Percentiles rank a stretch among this genome's conserved stretches.
phyloP scores from a whole-genome alignment of 2,797 vertebrate genomes.

The Euthynnus affinis region DNA sequence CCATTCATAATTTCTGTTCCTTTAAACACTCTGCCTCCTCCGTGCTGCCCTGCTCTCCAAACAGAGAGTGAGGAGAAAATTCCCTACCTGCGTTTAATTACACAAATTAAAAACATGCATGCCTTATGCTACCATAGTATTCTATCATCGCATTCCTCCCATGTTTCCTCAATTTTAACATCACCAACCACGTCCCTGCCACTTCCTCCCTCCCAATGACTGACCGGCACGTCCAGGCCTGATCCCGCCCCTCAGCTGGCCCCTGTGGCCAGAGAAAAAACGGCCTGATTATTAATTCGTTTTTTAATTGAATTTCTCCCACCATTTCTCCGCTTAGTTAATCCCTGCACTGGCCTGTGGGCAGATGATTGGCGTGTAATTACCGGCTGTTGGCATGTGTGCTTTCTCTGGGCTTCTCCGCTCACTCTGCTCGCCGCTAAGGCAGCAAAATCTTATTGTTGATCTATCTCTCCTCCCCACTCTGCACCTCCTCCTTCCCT shows the following conservation, averaged over 20 bases:
- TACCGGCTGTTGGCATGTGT: slow-evolving; percentile 77
- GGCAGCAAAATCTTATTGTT: slow-evolving; percentile 53
- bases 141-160: not conserved
- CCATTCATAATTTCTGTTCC: not conserved
- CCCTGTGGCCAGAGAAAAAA: slow-evolving; percentile 59
- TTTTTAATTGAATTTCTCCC: slow-evolving; percentile 85
- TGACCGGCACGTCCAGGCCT: slow-evolving; percentile 21
- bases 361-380: slow-evolving; percentile 86
- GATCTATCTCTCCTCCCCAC: slow-evolving; percentile 42
- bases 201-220: slow-evolving; percentile 13
- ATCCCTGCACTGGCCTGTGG: slow-evolving; percentile 79
- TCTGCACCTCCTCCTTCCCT: slow-evolving; percentile 42
- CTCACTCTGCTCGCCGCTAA: slow-evolving; percentile 41
- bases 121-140: not conserved
- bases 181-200: slow-evolving; percentile 20
- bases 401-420: slow-evolving; percentile 57
- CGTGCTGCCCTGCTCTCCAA: not conserved
- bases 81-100: slow-evolving; percentile 5
- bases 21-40: not conserved
- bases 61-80: not conserved
- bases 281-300: slow-evolving; percentile 77
- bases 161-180: slow-evolving; percentile 8
- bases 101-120: slow-evolving; percentile 6
- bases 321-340: slow-evolving; percentile 82
- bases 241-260: slow-evolving; percentile 24